A percentile compares a stretch with the other conserved stretches of the same genome.
Conservation (phyloP, 2,113 vertebrate genomes). For the Connochaetes taurinus region DNA sequence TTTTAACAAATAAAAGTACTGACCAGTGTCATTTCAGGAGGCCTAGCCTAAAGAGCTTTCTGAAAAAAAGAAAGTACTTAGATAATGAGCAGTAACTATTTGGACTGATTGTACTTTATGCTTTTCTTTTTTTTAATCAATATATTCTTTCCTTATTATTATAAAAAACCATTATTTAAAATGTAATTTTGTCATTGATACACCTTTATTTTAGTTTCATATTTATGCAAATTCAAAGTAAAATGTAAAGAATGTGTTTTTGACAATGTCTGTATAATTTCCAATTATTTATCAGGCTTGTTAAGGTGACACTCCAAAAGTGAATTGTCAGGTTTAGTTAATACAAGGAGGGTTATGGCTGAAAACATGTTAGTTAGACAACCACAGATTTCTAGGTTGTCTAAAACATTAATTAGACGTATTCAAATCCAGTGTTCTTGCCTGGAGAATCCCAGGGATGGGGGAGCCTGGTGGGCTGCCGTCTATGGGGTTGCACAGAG, state of each 20-base stretch:
- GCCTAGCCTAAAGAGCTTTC: neutral
- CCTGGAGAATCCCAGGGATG: no score
- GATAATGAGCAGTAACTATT: neutral
- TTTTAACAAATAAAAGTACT: neutral
- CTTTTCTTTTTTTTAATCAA: neutral
- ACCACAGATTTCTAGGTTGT: neutral
- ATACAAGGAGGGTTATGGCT: neutral
- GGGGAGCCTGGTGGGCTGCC: no score
- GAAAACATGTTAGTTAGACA: neutral
- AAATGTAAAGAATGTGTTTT: neutral
- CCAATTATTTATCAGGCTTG: neutral
- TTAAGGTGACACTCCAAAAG: neutral
- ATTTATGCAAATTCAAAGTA: neutral
- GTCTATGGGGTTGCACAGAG: no score
- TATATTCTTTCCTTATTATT: neutral
- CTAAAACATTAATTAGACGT: neutral
- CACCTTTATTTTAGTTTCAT: neutral
- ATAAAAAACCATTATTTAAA: neutral
- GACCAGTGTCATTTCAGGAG: neutral
- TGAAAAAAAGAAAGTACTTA: neutral
- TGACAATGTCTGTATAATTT: neutral
- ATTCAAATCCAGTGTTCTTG: neutral
- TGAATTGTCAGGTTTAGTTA: neutral
- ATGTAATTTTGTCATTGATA: neutral
- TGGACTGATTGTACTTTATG: neutral